phyloP scores from a whole-genome alignment of 2,113 vertebrate species.

The Mobula birostris region DNA sequence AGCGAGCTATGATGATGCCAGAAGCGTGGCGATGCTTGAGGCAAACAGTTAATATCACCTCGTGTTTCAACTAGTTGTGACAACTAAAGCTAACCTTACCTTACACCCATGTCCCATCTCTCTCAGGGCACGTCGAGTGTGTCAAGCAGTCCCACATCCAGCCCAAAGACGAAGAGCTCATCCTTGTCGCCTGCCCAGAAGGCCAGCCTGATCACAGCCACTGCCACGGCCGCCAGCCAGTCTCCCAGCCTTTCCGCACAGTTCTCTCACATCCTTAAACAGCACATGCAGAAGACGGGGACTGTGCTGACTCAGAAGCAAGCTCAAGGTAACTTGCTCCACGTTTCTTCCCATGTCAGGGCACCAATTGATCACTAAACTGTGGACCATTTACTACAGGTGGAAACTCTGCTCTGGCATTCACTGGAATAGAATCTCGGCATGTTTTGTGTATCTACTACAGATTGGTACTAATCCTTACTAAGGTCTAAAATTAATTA shows the following conservation, averaged over 20 bases:
- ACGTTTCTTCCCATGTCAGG: background rate
- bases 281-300: slow-evolving; percentile 75
- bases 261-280: slow-evolving; percentile 74
- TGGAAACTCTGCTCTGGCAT: too few relatives aligned
- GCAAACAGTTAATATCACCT: too few relatives aligned
- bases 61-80: too few relatives aligned
- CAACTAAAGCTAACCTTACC: too few relatives aligned
- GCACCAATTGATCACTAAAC: background rate
- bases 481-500: too few relatives aligned
- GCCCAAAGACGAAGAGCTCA: slow-evolving; percentile 82
- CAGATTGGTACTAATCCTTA: too few relatives aligned
- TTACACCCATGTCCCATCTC: too few relatives aligned
- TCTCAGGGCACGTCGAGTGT: slow-evolving; percentile 85
- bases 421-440: too few relatives aligned
- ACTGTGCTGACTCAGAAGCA: slow-evolving; percentile 77
- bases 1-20: too few relatives aligned
- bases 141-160: slow-evolving; percentile 90
- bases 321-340: slow-evolving; percentile 69
- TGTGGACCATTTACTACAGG: background rate
- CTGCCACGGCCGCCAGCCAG: slow-evolving; percentile 19
- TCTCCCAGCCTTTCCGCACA: slow-evolving; percentile 22
- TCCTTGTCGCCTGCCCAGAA: slow-evolving; percentile 76
- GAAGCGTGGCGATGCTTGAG: too few relatives aligned
- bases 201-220: slow-evolving; percentile 65
- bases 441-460: too few relatives aligned